These are phyloP conservation scores for Scartelaos histophorus DNA, from an alignment of 2,113 vertebrate genomes.

Conservation along the genomic window DNA sequence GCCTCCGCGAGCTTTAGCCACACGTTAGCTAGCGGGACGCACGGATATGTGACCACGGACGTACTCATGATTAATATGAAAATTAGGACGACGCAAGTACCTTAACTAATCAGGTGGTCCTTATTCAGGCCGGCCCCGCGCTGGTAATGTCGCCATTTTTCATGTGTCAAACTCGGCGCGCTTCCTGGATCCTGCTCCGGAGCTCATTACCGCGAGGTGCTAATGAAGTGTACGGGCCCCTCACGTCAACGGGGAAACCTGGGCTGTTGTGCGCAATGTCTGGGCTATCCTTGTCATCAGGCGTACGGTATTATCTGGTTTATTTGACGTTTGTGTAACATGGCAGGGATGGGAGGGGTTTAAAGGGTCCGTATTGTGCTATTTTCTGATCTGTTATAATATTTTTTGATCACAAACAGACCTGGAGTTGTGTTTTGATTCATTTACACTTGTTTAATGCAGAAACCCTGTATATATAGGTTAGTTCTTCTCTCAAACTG, in stretches of 20 bases:
- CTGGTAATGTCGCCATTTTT: constrained; percentile 97
- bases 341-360: too few relatives aligned
- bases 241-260: neutral
- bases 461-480: too few relatives aligned
- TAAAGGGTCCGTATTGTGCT: too few relatives aligned
- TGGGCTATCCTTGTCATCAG: neutral
- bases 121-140: constrained; percentile 91
- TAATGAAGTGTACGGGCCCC: constrained; percentile 22
- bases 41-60: constrained; percentile 83
- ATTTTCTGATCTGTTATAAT: too few relatives aligned
- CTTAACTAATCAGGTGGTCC: constrained; percentile 97
- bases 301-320: neutral
- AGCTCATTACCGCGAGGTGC: constrained; percentile 62
- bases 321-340: neutral
- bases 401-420: too few relatives aligned
- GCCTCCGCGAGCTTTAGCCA: constrained; percentile 88
- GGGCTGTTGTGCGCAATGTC: neutral
- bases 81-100: constrained; percentile 95
- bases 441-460: too few relatives aligned
- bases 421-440: too few relatives aligned
- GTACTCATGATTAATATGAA: constrained; percentile 97
- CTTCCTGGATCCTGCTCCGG: constrained; percentile 77
- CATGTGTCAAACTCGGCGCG: constrained; percentile 91
- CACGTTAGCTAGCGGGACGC: constrained; percentile 81
- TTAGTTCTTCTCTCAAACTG: too few relatives aligned